A percentile compares a stretch with the other conserved stretches of the same genome.
Conservation (phyloP, 2,888 invertebrate genomes). For the Chironomus riparius region DNA sequence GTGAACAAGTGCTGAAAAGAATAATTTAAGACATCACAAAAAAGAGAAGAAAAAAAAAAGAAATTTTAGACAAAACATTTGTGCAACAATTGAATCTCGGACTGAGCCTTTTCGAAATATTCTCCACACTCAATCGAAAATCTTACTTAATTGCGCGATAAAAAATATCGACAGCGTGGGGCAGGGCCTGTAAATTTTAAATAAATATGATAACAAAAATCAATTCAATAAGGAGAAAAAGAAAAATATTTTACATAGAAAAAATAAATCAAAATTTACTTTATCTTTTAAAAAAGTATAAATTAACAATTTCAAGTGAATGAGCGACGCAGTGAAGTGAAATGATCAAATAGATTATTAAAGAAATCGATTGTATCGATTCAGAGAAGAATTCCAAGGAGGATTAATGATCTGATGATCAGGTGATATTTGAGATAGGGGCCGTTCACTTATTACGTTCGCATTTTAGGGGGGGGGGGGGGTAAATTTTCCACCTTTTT, state of each 20-base stretch:
- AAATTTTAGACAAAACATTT: background rate
- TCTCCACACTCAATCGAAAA: background rate
- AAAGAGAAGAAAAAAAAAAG: background rate
- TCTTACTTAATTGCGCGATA: background rate
- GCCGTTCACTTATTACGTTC: too few species aligned
- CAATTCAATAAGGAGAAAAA: background rate
- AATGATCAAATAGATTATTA: too few species aligned
- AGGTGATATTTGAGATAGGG: too few species aligned
- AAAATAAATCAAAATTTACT: background rate
- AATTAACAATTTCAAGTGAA: background rate
- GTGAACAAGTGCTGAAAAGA: background rate
- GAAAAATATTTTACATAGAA: background rate
- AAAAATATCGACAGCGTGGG: background rate
- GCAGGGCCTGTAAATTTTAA: background rate
- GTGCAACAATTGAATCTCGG: background rate
- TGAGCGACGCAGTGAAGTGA: background rate
- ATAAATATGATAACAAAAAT: background rate
- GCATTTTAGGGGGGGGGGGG: too few species aligned
- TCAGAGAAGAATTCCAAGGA: too few species aligned
- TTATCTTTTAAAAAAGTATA: background rate
- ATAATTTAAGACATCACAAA: background rate
- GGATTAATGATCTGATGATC: too few species aligned
- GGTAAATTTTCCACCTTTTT: too few species aligned
- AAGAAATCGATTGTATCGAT: too few species aligned
- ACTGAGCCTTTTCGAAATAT: background rate